These are phyloP conservation scores for Dendroctonus valens DNA, from an alignment of 1,140 invertebrate genomes.

Conservation along the genomic window DNA sequence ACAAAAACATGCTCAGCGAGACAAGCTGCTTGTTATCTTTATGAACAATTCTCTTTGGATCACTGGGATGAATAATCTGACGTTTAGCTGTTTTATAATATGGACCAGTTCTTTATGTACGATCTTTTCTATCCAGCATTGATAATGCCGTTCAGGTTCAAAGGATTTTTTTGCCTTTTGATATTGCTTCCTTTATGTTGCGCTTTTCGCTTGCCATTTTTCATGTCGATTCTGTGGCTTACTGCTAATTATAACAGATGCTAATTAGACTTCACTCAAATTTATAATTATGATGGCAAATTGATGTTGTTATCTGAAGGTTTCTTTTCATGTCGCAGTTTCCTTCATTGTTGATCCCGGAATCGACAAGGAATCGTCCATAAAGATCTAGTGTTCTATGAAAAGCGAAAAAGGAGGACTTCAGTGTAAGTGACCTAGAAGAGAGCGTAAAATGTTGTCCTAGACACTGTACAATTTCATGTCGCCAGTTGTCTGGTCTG, in stretches of 20 bases:
- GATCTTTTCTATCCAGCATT: conserved; percentile 15
- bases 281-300: too few species aligned
- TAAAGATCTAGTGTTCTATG: conserved; percentile 1
- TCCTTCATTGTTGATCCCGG: too few species aligned
- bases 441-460: conserved; percentile 35
- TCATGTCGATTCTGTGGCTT: too few species aligned
- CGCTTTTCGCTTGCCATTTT: neutral
- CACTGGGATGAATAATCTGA: conserved; percentile 28
- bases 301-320: too few species aligned
- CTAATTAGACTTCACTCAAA: too few species aligned
- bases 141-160: conserved; percentile 13
- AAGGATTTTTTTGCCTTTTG: conserved; percentile 17
- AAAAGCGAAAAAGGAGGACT: conserved; percentile 27
- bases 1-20: conserved; percentile 27
- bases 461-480: conserved; percentile 31
- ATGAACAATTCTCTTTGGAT: conserved; percentile 28
- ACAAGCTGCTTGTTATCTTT: conserved; percentile 33
- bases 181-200: conserved; percentile 6
- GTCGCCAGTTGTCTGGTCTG: conserved; percentile 29
- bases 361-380: too few species aligned
- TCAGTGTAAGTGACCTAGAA: conserved; percentile 35
- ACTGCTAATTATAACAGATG: too few species aligned
- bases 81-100: conserved; percentile 27
- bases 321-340: too few species aligned
- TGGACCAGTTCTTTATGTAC: conserved; percentile 18